Base-by-base conservation (phyloP, 2,888 invertebrate species). In the Chymomyza procnemis region DNA sequence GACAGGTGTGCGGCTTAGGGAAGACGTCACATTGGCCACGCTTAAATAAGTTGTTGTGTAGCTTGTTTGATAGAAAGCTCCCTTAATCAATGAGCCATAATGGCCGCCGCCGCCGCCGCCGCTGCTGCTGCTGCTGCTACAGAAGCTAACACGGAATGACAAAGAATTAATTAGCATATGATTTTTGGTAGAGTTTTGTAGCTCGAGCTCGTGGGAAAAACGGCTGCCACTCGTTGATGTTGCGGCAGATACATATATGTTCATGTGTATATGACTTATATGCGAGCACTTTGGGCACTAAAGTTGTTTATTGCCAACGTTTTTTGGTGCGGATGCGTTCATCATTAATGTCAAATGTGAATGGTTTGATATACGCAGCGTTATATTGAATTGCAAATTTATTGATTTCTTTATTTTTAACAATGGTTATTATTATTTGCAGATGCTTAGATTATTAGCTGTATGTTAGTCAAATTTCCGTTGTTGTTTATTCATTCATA, bases 151-250 rank as follows among this genome's bases (percentile, higher is more conserved):
- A 69, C 67, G 72, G 72, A 67, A 75, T 76, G 67, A 69, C 66
- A 73, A 69, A 78, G 85, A 79, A 85, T 82, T 78, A 86, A 84
- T 84, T 84, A 85, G 69, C 87, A 84, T 84, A 81, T 66, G 71
- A 76, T 73, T 76, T 82, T 76, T 75, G 61, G 61, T 73, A 4
- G 54, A 21, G 58, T 70, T 65, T 84, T 74, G 82, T 76, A 71
- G 77, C 59, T 82, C 61, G 65, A 3, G 60, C 63, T 78, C 81
- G 85, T 82, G 81, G 85, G 81, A 82, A 82, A 84, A 78, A 21
- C 54, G 2, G 66, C 41, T 60, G 57, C 60, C 68, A 68, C 19
- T 52, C 21, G 19, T 3, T 3, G 54, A 50, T 34, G n/a, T n/a
- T n/a, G n/a, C n/a, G 19, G 52, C 58, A 55, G 70, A 26, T 22